Evolutionary conservation across 2,113 vertebrate genomes (phyloP).

Genomic region (Pithys albifrons): DNA sequence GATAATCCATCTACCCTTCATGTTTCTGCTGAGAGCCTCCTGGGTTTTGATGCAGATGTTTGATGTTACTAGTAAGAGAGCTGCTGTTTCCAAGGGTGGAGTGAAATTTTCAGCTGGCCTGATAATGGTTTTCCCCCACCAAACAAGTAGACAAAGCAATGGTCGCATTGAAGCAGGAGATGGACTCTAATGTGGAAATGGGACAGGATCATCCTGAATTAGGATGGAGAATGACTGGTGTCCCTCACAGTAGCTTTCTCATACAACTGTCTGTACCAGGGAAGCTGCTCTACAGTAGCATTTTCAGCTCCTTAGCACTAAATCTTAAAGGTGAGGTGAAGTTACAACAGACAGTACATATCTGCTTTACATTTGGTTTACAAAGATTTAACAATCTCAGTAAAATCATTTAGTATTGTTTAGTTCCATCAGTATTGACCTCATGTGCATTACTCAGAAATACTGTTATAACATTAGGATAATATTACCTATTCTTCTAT

Average conservation of each 20-base stretch:
- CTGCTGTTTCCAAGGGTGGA: not conserved
- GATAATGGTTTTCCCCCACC: not conserved
- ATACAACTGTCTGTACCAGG: not conserved
- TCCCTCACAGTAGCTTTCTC: not conserved
- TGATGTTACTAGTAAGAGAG: not conserved
- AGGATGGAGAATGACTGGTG: not conserved
- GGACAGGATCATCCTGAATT: not conserved
- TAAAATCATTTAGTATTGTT: not conserved
- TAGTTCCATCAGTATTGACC: not conserved
- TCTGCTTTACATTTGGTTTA: not conserved
- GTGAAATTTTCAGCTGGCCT: not conserved
- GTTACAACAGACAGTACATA: not conserved
- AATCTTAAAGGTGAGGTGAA: not conserved
- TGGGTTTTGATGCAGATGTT: not conserved
- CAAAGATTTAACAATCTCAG: not conserved
- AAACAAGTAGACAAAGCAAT: not conserved
- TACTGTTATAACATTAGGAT: rapidly evolving
- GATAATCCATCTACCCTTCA: not conserved
- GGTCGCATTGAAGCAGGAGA: not conserved
- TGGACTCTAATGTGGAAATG: not conserved
- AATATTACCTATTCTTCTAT: not conserved
- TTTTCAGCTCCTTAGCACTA: not conserved
- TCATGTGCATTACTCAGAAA: not conserved
- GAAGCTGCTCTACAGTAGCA: not conserved
- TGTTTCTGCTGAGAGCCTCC: not conserved